Evolutionary conservation across 2,888 invertebrate species (phyloP).

Genomic region (Phortica magna): DNA sequence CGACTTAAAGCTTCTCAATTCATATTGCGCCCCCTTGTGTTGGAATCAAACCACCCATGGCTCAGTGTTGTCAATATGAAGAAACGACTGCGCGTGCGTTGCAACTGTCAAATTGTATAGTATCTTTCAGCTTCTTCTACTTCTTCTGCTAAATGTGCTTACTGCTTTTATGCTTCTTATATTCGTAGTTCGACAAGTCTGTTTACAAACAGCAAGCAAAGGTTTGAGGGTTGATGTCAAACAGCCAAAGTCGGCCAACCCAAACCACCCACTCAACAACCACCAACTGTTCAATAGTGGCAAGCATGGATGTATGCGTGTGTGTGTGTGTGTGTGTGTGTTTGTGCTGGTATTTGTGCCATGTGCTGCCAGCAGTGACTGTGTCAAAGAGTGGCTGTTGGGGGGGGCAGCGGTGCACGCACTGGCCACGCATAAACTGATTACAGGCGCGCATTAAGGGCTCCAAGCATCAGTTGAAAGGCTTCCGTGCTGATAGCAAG

Average conservation of each 20-base stretch:
- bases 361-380: no score
- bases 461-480: neutral
- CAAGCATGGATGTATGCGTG: constrained; percentile 35
- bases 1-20: no score
- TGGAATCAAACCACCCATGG: neutral
- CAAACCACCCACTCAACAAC: no score
- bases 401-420: neutral
- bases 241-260: no score
- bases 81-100: neutral
- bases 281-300: no score
- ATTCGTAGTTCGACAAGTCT: neutral
- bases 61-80: neutral
- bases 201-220: neutral
- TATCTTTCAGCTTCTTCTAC: no score
- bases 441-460: neutral
- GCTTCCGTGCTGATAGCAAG: constrained; percentile 2
- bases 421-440: neutral
- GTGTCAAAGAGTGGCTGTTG: no score
- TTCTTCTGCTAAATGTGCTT: no score
- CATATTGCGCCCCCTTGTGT: no score
- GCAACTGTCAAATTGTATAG: neutral
- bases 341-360: constrained; percentile 43
- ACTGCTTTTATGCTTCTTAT: no score
- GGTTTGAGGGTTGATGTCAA: no score
- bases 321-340: constrained; percentile 45